phyloP scores from a whole-genome alignment of 2,888 invertebrate genomes.

The Heteromyza rotundicornis region DNA sequence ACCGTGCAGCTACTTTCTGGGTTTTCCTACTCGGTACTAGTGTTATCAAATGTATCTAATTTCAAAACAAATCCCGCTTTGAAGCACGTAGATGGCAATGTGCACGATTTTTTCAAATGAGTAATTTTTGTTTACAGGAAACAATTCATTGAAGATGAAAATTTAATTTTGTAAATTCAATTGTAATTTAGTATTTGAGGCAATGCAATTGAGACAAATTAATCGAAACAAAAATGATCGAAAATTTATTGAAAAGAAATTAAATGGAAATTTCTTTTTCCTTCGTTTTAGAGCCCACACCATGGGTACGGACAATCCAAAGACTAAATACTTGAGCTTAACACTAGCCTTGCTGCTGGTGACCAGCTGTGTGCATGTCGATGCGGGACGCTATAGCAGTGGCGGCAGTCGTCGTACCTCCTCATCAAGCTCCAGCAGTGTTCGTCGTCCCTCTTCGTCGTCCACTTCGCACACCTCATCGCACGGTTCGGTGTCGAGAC shows the following conservation, averaged over 20 bases:
- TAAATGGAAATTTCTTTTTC: too few relatives aligned
- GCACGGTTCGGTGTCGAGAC: constrained; percentile 5
- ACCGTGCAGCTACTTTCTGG: too few relatives aligned
- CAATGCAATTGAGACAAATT: background rate
- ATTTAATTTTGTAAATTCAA: too few relatives aligned
- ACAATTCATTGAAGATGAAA: constrained; percentile 7
- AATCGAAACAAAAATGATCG: too few relatives aligned
- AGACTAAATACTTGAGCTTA: constrained; percentile 11
- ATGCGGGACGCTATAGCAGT: constrained; percentile 43
- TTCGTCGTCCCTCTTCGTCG: constrained; percentile 29
- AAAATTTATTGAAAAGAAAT: too few relatives aligned
- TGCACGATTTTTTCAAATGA: too few relatives aligned
- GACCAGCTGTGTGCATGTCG: constrained; percentile 28
- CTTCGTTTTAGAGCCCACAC: background rate
- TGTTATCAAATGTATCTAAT: too few relatives aligned
- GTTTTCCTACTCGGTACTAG: too few relatives aligned
- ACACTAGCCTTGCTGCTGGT: constrained; percentile 32
- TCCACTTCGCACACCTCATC: constrained; percentile 18
- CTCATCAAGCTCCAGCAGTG: constrained; percentile 28
- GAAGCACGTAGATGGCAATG: too few relatives aligned
- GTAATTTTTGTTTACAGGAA: too few relatives aligned
- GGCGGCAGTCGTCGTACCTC: constrained; percentile 39
- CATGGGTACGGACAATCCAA: background rate
- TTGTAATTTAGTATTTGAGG: too few relatives aligned
- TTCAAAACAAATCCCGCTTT: too few relatives aligned